Percentiles rank a stretch among this genome's conserved stretches.
These are phyloP conservation scores for Acanthosepion lycidas DNA, from an alignment of 2,888 invertebrate genomes.

Conservation along the genomic window DNA sequence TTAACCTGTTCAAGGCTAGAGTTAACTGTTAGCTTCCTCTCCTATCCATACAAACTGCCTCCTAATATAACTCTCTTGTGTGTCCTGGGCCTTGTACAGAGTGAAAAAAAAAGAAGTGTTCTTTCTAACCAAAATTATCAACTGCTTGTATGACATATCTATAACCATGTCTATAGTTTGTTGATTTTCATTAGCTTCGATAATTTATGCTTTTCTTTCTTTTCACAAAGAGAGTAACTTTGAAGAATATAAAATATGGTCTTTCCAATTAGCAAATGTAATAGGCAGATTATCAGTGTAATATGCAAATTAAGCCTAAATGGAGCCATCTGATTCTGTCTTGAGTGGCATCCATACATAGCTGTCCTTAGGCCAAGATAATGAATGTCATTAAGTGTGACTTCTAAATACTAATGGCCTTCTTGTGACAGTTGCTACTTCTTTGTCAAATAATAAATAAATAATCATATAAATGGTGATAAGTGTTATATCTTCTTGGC, in stretches of 20 bases:
- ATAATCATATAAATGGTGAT: neutral
- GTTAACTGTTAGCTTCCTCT: too few species aligned
- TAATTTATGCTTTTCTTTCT: conserved; percentile 2
- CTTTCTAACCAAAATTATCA: too few species aligned
- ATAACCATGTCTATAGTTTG: too few species aligned
- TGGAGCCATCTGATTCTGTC: neutral
- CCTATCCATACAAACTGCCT: too few species aligned
- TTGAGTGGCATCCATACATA: neutral
- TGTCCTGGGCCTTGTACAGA: too few species aligned
- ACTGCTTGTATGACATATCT: too few species aligned
- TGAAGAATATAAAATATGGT: neutral
- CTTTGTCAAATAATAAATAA: neutral
- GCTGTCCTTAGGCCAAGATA: neutral
- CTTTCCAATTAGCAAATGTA: neutral
- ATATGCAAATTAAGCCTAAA: neutral
- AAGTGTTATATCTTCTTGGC: neutral
- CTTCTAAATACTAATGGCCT: neutral
- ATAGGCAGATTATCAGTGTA: too few species aligned
- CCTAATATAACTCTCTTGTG: too few species aligned
- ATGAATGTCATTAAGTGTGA: neutral
- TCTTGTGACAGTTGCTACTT: neutral
- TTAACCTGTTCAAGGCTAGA: too few species aligned
- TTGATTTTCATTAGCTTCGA: neutral
- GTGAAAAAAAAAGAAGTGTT: too few species aligned
- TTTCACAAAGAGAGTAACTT: neutral